Base-by-base conservation (phyloP, 2,797 vertebrate species). In the Periophthalmus magnuspinnatus region DNA sequence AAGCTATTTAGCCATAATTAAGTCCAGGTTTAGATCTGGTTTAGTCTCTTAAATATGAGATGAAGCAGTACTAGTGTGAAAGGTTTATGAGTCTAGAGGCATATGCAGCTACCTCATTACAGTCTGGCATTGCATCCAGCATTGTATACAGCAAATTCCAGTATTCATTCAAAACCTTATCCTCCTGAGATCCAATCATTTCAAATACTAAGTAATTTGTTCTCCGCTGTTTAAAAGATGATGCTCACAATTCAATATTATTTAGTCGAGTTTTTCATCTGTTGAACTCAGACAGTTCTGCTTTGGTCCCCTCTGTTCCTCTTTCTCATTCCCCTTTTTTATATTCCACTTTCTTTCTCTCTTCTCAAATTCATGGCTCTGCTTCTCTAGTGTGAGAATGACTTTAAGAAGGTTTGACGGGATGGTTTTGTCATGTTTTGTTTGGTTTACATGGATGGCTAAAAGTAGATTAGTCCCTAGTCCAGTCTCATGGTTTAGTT, bases 261-360 rank as follows among this genome's bases (percentile, higher is more conserved):
- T 19, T 58, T 33, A 28, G 14, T 28, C 22, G 6, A 52, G n/a
- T 17, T 5, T 24, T 24, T 56, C 24, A 33, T 58, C 24, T 28
- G 16, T 0, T 1, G 28, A 58, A 36, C 8, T 13, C 1, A 48
- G 13, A 50, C n/a, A 0, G 2, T 59, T 48, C 5, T 50, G 28
- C 38, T 60, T 68, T 75, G 55, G 21, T 21, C 55, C 60, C 1
- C 36, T 50, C 11, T 6, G 33, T 75, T 84, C 70, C 38, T 60
- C 33, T 69, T 71, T 16, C 13, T 41, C n/a, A 22, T 38, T 64
- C 21, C 19, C 14, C 34, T 63, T 5, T 28, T 57, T 54, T 64
- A 34, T 36, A 74, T 16, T 38, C 9, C 60, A 67, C 75, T 76
- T 68, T 74, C 60, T 14, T 2, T 48, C 59, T 41, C 48, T 61